Percentiles rank a stretch among this genome's conserved stretches.
Conservation (phyloP, 2,797 vertebrate genomes). For the Chloroceryle amazona region DNA sequence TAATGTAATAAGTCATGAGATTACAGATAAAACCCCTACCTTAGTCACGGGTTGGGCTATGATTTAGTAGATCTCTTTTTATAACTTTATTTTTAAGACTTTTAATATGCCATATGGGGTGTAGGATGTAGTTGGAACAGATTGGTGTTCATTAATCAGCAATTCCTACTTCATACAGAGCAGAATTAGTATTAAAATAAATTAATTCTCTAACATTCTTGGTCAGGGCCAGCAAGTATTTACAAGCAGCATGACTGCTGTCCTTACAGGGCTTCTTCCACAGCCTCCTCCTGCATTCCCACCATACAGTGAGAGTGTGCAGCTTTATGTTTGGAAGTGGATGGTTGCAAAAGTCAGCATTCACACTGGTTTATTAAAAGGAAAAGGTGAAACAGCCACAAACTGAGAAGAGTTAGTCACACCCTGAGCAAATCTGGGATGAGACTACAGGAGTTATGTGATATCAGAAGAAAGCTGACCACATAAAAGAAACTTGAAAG, state of each 20-base stretch:
- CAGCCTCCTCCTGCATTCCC: rapidly evolving
- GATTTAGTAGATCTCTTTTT: conserved; percentile 16
- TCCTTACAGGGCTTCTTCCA: not conserved
- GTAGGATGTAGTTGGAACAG: conserved; percentile 62
- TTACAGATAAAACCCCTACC: not conserved
- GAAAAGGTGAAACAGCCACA: not conserved
- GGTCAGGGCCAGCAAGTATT: not conserved
- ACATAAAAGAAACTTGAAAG: conserved; percentile 7
- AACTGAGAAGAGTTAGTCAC: not conserved
- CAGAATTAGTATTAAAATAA: conserved; percentile 39
- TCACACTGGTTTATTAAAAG: not conserved
- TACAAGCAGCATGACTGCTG: not conserved
- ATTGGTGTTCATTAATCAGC: conserved; percentile 49
- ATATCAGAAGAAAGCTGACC: not conserved
- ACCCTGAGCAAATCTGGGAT: not conserved
- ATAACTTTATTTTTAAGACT: not conserved
- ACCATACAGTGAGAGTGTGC: not conserved
- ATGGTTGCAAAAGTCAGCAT: not conserved
- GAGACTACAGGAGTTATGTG: not conserved
- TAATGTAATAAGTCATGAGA: not conserved
- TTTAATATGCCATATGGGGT: conserved; percentile 43
- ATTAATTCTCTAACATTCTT: not conserved
- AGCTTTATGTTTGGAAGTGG: not conserved
- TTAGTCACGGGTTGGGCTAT: not conserved
- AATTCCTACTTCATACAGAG: conserved; percentile 18